Base-by-base conservation (phyloP, 2,797 vertebrate species). In the Notoglanidium macrostoma region DNA sequence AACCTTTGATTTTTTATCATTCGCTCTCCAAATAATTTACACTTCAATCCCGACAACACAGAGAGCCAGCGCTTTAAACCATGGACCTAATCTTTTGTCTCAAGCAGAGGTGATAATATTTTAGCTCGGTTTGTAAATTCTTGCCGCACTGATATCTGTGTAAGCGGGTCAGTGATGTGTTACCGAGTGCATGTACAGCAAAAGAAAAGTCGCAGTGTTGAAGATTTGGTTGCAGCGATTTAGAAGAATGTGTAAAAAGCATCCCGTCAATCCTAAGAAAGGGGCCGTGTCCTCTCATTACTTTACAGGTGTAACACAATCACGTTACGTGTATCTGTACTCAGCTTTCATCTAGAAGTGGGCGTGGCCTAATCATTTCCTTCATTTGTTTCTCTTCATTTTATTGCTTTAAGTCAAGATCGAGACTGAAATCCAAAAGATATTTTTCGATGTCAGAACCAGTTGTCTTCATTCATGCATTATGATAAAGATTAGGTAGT, bases 61-160 rank as follows among this genome's bases (percentile, higher is more conserved):
- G 70, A 32, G 14, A 61, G 32, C 0, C 1, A 12, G 26, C 35
- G 80, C 70, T 83, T 87, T 87, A 82, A 65, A 65, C 59, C 23
- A 61, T 5, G 54, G 65, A 40, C 51, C 26, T 70, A 51, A 80
- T 87, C 73, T 49, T 84, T 70, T 59, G 51, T 68, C 70, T 87
- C 70, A 78, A 84, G 44, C 35, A 17, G 86, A 76, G 35, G 59
- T 63, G 80, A 49, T 87, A 49, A 26, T 83, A n/a, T 74, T 87
- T 73, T 63, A 83, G 79, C 72, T 51, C 51, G 32, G 29, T 63
- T 65, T 54, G 85, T 61, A 70, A 82, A 81, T 81, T 46, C 54
- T 23, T 72, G 35, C 7, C 67, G 73, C 40, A 61, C 54, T 63
- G 46, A 35, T 61, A 35, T 87, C 21, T 63, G 57, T 63, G 3